Evolutionary conservation across 2,888 invertebrate species (phyloP).

Genomic region (Darwinula stevensoni): DNA sequence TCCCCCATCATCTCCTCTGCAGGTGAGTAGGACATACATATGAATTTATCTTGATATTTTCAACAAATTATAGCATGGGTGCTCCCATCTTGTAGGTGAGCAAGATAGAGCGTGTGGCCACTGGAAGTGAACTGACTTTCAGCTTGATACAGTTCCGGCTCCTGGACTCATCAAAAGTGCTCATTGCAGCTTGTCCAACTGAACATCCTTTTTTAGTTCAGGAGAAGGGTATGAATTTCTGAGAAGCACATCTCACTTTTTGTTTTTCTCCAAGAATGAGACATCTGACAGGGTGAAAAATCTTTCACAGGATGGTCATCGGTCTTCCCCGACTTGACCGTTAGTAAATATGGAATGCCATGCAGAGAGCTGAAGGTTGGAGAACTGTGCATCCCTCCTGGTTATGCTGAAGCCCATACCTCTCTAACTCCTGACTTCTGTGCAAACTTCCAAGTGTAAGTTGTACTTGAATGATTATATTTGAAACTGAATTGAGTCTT

Average conservation of each 20-base stretch:
- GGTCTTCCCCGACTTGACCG: constrained; percentile 15
- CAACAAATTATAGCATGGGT: too few relatives aligned
- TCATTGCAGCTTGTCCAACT: constrained; percentile 12
- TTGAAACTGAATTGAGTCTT: too few relatives aligned
- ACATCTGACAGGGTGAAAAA: too few relatives aligned
- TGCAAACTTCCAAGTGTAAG: constrained; percentile 10
- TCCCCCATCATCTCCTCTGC: too few relatives aligned
- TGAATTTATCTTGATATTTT: too few relatives aligned
- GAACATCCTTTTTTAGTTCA: constrained; percentile 15
- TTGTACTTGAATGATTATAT: constrained; percentile 1
- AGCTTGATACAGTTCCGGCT: background rate
- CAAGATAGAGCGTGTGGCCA: constrained; percentile 1
- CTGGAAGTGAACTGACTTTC: background rate
- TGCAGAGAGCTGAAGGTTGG: constrained; percentile 16
- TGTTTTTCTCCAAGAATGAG: too few relatives aligned
- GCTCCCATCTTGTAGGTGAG: background rate
- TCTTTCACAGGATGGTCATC: constrained; percentile 22
- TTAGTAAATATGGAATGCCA: constrained; percentile 17
- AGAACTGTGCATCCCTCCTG: constrained; percentile 16
- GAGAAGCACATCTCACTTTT: constrained; percentile 1
- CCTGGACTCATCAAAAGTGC: background rate
- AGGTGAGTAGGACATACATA: too few relatives aligned
- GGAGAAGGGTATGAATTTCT: constrained; percentile 13
- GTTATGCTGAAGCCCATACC: background rate
- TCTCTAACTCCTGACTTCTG: constrained; percentile 12